Percentiles rank a stretch among this genome's conserved stretches.
Evolutionary conservation across 2,888 invertebrate genomes (phyloP).

Genomic region (Tenthredo distinguenda): DNA sequence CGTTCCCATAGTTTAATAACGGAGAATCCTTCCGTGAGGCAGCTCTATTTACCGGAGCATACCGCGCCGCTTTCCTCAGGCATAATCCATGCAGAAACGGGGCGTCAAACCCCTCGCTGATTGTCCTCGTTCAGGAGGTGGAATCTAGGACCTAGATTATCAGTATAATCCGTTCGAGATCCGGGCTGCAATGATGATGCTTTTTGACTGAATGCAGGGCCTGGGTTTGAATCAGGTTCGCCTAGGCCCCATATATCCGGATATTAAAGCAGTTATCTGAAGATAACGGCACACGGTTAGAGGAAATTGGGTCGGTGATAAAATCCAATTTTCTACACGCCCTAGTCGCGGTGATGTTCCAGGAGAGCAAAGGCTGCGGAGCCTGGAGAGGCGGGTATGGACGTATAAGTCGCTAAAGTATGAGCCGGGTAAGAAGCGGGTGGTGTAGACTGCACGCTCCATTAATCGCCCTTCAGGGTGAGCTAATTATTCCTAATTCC

Average conservation of each 20-base stretch:
- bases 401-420: constrained; percentile 4
- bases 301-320: constrained; percentile 45
- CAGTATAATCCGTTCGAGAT: constrained; percentile 58
- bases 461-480: constrained; percentile 37
- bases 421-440: constrained; percentile 20
- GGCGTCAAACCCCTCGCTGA: constrained; percentile 33
- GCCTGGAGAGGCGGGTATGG: background rate
- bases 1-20: constrained; percentile 13
- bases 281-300: constrained; percentile 30
- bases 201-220: constrained; percentile 9
- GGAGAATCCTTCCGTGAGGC: constrained; percentile 39
- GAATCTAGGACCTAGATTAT: constrained; percentile 56
- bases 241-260: constrained; percentile 23
- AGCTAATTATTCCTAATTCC: constrained; percentile 42
- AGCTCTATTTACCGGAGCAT: constrained; percentile 55
- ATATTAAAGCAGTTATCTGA: constrained; percentile 46
- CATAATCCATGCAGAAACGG: constrained; percentile 49
- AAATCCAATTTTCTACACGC: constrained; percentile 39
- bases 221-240: constrained; percentile 4
- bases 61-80: constrained; percentile 55
- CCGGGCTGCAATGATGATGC: constrained; percentile 41
- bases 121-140: constrained; percentile 51
- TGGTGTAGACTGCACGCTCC: constrained; percentile 36
- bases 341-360: background rate
- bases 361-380: background rate